Percentiles rank a stretch among this genome's conserved stretches.
Conservation (phyloP, 2,113 vertebrate species). For the Anguilla rostrata region DNA sequence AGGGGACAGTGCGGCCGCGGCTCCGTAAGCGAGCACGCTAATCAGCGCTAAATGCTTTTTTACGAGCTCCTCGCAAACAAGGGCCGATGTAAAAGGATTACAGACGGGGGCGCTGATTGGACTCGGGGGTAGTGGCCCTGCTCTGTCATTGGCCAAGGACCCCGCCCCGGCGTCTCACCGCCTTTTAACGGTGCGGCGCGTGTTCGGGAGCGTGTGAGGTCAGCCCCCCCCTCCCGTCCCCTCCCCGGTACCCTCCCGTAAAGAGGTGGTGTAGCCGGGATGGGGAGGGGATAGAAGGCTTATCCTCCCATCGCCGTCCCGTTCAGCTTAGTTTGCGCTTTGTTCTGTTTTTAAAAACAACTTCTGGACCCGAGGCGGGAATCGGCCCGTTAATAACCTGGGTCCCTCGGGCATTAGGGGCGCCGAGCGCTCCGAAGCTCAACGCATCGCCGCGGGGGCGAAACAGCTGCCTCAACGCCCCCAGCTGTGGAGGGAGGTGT, state of each 20-base stretch:
- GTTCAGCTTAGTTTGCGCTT: neutral
- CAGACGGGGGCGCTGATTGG: constrained; percentile 43
- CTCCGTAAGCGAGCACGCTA: constrained; percentile 79
- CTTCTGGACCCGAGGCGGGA: neutral
- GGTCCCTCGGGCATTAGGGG: neutral
- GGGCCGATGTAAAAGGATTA: constrained; percentile 71
- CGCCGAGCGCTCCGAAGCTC: too few species aligned
- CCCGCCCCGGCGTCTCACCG: neutral
- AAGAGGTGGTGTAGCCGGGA: neutral
- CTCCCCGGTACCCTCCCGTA: neutral
- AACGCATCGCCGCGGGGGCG: neutral
- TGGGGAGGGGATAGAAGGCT: neutral
- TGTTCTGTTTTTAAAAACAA: neutral
- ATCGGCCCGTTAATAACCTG: neutral
- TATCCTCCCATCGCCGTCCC: neutral
- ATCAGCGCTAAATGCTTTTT: constrained; percentile 87
- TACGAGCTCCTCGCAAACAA: constrained; percentile 81
- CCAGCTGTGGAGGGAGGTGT: neutral
- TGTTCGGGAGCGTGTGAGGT: too few species aligned
- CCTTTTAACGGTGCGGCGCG: neutral
- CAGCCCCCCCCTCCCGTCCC: too few species aligned
- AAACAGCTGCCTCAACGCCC: too few species aligned
- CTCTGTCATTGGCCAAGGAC: constrained; percentile 44
- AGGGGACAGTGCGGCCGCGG: constrained; percentile 48
- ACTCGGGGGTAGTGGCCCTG: constrained; percentile 35